These are phyloP conservation scores for Eustalomyia histrio DNA, from an alignment of 2,888 invertebrate genomes.

Conservation along the genomic window DNA sequence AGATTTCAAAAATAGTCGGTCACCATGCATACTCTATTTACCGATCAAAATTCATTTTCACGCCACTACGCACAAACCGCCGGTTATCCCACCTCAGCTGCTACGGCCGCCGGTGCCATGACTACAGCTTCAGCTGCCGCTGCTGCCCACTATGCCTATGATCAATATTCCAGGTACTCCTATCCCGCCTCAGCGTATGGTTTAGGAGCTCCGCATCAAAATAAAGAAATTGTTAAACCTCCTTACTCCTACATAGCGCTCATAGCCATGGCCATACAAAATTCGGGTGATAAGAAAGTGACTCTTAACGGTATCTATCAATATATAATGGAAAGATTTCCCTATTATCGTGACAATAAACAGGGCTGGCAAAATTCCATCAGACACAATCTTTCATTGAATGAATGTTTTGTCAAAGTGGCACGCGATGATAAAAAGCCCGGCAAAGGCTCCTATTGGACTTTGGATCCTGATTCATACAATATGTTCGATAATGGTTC, in stretches of 20 bases:
- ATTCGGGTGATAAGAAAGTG: slow-evolving; percentile 94
- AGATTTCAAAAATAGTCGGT: not conserved
- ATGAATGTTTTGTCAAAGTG: slow-evolving; percentile 98
- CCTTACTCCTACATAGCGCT: slow-evolving; percentile 98
- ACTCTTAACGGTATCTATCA: slow-evolving; percentile 98
- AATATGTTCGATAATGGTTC: slow-evolving; percentile 95
- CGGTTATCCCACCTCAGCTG: slow-evolving; percentile 82
- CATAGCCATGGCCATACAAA: slow-evolving; percentile 98
- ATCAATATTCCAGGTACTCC: slow-evolving; percentile 91
- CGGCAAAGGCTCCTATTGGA: slow-evolving; percentile 98
- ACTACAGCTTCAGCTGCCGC: slow-evolving; percentile 80
- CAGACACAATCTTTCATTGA: slow-evolving; percentile 95
- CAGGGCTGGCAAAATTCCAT: slow-evolving; percentile 99
- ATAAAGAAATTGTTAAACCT: slow-evolving; percentile 97
- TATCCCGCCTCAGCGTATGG: slow-evolving; percentile 84
- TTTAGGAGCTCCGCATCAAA: slow-evolving; percentile 86
- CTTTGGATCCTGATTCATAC: slow-evolving; percentile 93
- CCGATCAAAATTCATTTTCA: slow-evolving; percentile 95
- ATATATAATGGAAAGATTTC: slow-evolving; percentile 98
- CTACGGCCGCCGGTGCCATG: slow-evolving; percentile 82
- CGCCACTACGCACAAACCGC: slow-evolving; percentile 84
- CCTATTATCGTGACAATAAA: slow-evolving; percentile 98
- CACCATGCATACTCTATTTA: slow-evolving; percentile 93
- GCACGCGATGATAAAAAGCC: slow-evolving; percentile 98
- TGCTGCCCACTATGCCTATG: slow-evolving; percentile 87